These are phyloP conservation scores for Furcifer pardalis DNA, from an alignment of 2,797 vertebrate species.

Conservation along the genomic window DNA sequence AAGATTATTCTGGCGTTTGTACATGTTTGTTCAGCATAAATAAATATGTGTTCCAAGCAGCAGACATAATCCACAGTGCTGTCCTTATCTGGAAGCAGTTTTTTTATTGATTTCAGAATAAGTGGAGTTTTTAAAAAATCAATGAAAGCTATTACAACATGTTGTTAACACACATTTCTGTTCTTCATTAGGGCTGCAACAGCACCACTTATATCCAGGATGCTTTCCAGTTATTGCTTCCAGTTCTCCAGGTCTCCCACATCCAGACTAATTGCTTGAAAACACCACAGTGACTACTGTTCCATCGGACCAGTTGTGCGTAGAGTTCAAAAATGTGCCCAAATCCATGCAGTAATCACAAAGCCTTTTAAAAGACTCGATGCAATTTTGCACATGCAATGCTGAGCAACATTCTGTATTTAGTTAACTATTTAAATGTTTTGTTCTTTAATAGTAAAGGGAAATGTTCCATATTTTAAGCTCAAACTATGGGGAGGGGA, in stretches of 20 bases:
- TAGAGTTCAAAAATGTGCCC: background rate
- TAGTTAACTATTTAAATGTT: conserved; percentile 32
- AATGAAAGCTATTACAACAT: background rate
- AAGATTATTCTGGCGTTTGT: background rate
- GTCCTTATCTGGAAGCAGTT: background rate
- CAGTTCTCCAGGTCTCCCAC: conserved; percentile 91
- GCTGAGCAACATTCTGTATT: conserved; percentile 48
- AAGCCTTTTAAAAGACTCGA: conserved; percentile 50
- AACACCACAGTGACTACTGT: conserved; percentile 44
- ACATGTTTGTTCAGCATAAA: background rate
- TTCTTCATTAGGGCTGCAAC: conserved; percentile 86
- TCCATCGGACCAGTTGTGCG: background rate
- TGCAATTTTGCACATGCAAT: conserved; percentile 71
- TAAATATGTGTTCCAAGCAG: background rate
- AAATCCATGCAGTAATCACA: background rate
- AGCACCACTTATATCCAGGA: conserved; percentile 92
- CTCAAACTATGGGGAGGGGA: conserved; percentile 20
- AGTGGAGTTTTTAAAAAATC: background rate
- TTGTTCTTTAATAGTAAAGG: conserved; percentile 36
- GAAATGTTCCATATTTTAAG: conserved; percentile 60
- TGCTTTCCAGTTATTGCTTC: conserved; percentile 93
- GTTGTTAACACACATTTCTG: conserved; percentile 35
- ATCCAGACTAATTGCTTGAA: conserved; percentile 81
- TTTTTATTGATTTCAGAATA: background rate
- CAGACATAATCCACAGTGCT: background rate